Evolutionary conservation across 2,113 vertebrate genomes (phyloP).

Genomic region (Solenodon paradoxus): DNA sequence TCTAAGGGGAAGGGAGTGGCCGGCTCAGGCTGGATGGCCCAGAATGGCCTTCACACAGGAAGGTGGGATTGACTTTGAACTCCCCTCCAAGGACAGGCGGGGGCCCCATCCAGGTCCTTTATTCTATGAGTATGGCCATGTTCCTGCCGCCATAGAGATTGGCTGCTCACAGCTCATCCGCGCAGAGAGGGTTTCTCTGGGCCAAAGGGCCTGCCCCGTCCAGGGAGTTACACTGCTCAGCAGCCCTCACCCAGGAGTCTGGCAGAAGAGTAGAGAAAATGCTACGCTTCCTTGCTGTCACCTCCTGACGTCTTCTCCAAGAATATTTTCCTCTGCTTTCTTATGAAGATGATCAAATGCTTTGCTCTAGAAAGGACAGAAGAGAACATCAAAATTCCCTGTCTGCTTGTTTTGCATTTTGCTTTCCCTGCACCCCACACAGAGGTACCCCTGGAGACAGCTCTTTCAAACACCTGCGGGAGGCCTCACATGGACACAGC

Average conservation of each 20-base stretch:
- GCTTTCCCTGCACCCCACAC: background rate
- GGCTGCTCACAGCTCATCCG: background rate
- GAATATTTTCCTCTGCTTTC: background rate
- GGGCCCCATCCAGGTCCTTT: no score
- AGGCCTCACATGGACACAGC: background rate
- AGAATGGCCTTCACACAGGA: background rate
- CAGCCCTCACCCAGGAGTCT: background rate
- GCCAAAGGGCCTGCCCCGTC: background rate
- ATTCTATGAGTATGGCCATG: accelerated
- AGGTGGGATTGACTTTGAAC: background rate
- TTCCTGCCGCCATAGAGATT: background rate
- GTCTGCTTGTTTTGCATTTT: background rate
- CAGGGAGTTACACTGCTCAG: background rate
- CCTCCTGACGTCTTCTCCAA: background rate
- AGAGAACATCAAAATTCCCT: background rate
- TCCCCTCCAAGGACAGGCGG: background rate
- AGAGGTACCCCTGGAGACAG: background rate
- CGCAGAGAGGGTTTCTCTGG: background rate
- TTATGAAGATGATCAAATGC: background rate
- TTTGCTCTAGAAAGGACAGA: background rate
- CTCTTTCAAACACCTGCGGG: background rate
- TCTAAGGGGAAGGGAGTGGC: background rate
- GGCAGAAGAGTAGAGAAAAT: background rate
- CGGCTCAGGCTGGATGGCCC: background rate
- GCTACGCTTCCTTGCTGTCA: background rate